These are phyloP conservation scores for Epizoanthus ramosus DNA, from an alignment of 92 coral and sea anemone species.

Conservation along the genomic window DNA sequence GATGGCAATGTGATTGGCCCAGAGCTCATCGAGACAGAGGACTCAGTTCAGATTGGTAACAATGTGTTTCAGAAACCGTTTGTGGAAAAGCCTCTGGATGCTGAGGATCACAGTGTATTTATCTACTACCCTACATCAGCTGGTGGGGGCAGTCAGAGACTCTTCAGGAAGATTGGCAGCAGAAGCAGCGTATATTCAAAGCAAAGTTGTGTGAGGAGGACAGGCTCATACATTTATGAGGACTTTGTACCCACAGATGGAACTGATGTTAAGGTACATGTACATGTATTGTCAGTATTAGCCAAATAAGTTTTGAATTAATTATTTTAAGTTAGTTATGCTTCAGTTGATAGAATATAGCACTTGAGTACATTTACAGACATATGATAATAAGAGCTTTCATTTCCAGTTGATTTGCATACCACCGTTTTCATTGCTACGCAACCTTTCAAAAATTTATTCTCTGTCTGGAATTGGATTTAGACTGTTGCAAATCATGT, in stretches of 20 bases:
- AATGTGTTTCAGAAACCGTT: conserved; percentile 92
- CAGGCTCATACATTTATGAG: conserved; percentile 94
- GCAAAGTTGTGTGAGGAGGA: conserved; percentile 90
- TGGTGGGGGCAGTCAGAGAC: conserved; percentile 97
- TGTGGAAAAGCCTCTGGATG: conserved; percentile 95
- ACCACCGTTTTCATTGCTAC: too few species aligned
- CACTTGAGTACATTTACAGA: too few species aligned
- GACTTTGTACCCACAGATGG: conserved; percentile 98
- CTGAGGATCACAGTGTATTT: conserved; percentile 93
- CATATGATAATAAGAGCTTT: too few species aligned
- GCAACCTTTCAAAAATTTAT: too few species aligned
- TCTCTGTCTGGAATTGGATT: too few species aligned
- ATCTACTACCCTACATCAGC: conserved; percentile 94
- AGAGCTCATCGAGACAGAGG: conserved; percentile 83
- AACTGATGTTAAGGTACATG: conserved; percentile 95
- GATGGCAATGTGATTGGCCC: conserved; percentile 78
- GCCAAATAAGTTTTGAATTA: neutral
- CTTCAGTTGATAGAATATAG: too few species aligned
- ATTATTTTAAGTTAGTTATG: neutral
- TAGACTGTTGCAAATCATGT: too few species aligned
- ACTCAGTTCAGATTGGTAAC: conserved; percentile 86
- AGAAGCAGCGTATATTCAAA: conserved; percentile 94
- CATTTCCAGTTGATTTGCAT: too few species aligned
- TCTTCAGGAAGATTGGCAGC: conserved; percentile 95
- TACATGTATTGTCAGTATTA: conserved; percentile 4